Evolutionary conservation across 2,888 invertebrate genomes (phyloP).

Genomic region (Erannis defoliaria): DNA sequence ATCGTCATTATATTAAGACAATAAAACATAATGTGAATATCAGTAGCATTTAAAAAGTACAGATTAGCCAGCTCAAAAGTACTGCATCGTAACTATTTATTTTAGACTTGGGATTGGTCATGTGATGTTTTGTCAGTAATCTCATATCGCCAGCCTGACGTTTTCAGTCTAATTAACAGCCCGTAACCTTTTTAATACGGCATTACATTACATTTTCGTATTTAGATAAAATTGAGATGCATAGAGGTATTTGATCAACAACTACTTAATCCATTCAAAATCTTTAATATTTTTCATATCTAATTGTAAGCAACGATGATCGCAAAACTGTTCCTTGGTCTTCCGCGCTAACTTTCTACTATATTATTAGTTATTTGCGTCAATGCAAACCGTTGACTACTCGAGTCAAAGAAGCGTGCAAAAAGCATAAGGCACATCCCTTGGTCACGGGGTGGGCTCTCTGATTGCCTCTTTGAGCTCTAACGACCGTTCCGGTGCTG

Average conservation of each 20-base stretch:
- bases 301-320: too few relatives aligned
- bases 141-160: background rate
- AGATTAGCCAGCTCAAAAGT: too few relatives aligned
- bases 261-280: background rate
- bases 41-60: too few relatives aligned
- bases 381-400: constrained; percentile 47
- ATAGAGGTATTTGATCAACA: background rate
- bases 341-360: background rate
- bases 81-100: too few relatives aligned
- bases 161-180: background rate
- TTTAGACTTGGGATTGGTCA: too few relatives aligned
- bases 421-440: constrained; percentile 64
- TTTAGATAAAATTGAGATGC: background rate
- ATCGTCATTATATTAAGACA: too few relatives aligned
- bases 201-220: background rate
- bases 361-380: constrained; percentile 58
- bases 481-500: constrained; percentile 15
- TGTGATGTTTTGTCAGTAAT: constrained; percentile 11
- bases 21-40: too few relatives aligned
- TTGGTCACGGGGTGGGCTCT: constrained; percentile 64
- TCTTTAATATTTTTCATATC: too few relatives aligned
- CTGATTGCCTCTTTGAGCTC: constrained; percentile 53
- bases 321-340: too few relatives aligned
- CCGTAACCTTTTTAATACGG: background rate
- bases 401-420: constrained; percentile 39